Conservation (phyloP, 2,888 invertebrate genomes). For the Lissonota sp. region DNA sequence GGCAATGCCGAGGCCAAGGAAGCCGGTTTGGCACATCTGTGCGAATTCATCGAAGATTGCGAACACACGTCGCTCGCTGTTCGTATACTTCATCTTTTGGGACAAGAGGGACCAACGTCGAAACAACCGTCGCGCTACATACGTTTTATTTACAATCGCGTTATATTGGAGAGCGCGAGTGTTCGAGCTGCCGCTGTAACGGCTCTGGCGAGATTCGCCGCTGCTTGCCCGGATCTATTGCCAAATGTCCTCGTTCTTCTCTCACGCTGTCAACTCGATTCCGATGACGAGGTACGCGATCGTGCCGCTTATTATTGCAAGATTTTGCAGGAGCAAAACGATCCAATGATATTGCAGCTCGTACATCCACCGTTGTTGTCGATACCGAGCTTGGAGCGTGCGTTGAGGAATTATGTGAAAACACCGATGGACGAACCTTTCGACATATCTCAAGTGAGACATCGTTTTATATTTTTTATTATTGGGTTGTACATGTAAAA, state of each 20-base stretch:
- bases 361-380: constrained; percentile 84
- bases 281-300: constrained; percentile 99
- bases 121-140: constrained; percentile 95
- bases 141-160: constrained; percentile 94
- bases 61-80: constrained; percentile 99
- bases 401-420: constrained; percentile 92
- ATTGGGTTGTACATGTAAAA: no score
- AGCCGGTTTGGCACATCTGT: constrained; percentile 97
- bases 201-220: constrained; percentile 98
- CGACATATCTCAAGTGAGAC: constrained; percentile 81
- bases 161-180: constrained; percentile 97
- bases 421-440: constrained; percentile 91
- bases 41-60: constrained; percentile 99
- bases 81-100: constrained; percentile 96
- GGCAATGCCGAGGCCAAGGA: constrained; percentile 99
- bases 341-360: constrained; percentile 76
- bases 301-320: constrained; percentile 98
- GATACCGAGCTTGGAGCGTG: constrained; percentile 94
- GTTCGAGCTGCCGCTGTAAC: constrained; percentile 99
- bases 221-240: constrained; percentile 94
- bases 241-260: constrained; percentile 93
- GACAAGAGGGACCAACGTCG: constrained; percentile 98
- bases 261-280: constrained; percentile 96
- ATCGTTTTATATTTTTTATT: no score
- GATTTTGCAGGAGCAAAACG: constrained; percentile 88